Base-by-base conservation (phyloP, 2,797 vertebrate species). In the Esox lucius region DNA sequence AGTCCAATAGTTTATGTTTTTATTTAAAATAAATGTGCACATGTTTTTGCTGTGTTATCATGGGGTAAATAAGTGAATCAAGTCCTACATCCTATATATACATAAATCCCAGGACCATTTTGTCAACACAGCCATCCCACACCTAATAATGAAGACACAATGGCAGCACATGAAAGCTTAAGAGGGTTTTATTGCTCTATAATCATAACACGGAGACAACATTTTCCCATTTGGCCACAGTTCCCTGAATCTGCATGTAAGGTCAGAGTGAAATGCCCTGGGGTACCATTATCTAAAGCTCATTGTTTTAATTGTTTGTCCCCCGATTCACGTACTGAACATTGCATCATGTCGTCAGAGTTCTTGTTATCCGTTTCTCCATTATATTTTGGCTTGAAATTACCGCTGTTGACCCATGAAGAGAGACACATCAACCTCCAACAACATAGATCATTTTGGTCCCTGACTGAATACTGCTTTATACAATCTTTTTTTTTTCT, bases 171-270 rank as follows among this genome's bases (percentile, higher is more conserved):
- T 75, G 64, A 81, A 85, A 81, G 79, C 80, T 85, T 64, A 72
- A 66, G 35, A 33, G 28, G 48, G 22, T 22, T 78, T 89, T 91
- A 88, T 90, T 89, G 68, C 68, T 84, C 81, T 75, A 86, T 39
- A 80, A 81, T 31, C 61, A 11, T 80, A 71, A 80, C 7, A 81
- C 76, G 75, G 84, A 61, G 80, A 79, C 72, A 78, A 62, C 71
- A 71, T 2, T 35, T 35, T 13, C 62, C 83, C 72, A 68, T 81
- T 87, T 80, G 78, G 78, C 77, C 69, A 73, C 71, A 64, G 19
- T 77, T 78, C 42, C 72, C 73, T 75, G 73, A 68, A 64, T 76
- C 26, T 3, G 61, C 24, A 64, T 64, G 26, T 31, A 62, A 24
- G 62, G 62, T 33, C 59, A 64, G 51, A 39, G 51, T n/a, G 22